Evolutionary conservation across 1,140 invertebrate species (phyloP).

Genomic region (Drosophila grimshawi): DNA sequence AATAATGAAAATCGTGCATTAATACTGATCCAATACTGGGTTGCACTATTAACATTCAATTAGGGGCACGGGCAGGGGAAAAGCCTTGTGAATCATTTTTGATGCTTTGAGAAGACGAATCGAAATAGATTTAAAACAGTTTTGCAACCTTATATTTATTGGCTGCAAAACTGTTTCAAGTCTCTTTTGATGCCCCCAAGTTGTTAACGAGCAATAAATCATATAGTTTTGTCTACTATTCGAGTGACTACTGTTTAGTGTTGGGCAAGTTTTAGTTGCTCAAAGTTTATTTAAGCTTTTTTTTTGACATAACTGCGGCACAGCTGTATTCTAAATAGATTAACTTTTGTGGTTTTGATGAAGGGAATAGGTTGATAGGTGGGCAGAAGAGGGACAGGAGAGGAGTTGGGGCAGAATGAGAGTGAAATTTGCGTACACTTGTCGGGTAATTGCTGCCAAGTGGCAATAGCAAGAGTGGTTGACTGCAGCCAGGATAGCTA

Average conservation of each 20-base stretch:
- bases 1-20: slow-evolving; percentile 29
- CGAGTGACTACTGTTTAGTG: background rate
- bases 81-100: too few relatives aligned
- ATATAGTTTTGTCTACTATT: too few relatives aligned
- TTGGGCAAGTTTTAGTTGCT: too few relatives aligned
- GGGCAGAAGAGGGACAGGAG: too few relatives aligned
- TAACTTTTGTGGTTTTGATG: slow-evolving; percentile 3
- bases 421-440: slow-evolving; percentile 75
- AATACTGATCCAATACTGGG: slow-evolving; percentile 2
- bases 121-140: too few relatives aligned
- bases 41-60: slow-evolving; percentile 3
- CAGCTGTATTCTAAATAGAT: slow-evolving; percentile 28
- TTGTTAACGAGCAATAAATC: too few relatives aligned
- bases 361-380: background rate
- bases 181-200: too few relatives aligned
- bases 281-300: background rate
- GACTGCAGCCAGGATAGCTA: slow-evolving; percentile 17
- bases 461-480: slow-evolving; percentile 52
- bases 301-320: background rate
- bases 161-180: too few relatives aligned
- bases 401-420: slow-evolving; percentile 8
- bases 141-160: too few relatives aligned
- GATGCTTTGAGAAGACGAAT: too few relatives aligned
- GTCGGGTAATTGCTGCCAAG: slow-evolving; percentile 77
- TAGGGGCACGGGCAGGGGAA: background rate